Conservation (phyloP, 2,113 vertebrate genomes). For the Corvus moneduloides region DNA sequence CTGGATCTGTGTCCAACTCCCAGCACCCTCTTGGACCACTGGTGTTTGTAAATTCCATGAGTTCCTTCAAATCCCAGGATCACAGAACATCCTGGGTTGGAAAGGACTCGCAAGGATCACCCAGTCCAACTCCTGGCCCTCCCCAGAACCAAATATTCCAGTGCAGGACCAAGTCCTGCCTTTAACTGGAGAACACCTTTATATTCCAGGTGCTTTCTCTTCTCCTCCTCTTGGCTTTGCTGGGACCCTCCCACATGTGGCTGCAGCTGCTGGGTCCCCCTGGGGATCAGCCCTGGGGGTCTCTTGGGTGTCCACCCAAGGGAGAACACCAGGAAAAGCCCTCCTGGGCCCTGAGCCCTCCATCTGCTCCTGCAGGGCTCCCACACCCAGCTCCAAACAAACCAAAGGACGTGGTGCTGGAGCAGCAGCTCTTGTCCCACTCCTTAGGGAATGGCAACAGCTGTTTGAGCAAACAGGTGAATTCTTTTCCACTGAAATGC, state of each 20-base stretch:
- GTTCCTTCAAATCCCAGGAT: not conserved
- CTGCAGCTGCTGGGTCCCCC: not conserved
- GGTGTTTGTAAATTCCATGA: not conserved
- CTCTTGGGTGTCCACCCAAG: not conserved
- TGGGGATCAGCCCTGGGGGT: not conserved
- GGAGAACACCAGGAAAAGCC: not conserved
- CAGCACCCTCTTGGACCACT: too few relatives aligned
- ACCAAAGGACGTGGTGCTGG: rapidly evolving
- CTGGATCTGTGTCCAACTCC: not conserved
- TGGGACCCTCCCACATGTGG: rapidly evolving
- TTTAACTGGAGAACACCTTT: not conserved
- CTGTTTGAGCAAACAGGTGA: not conserved
- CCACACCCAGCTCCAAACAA: not conserved
- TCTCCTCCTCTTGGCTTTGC: not conserved
- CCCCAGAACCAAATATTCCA: not conserved
- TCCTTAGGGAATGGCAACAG: not conserved
- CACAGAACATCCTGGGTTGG: not conserved
- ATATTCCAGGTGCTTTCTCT: not conserved
- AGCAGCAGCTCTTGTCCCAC: not conserved
- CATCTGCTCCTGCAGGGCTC: not conserved
- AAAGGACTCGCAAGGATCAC: not conserved
- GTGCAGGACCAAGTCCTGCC: not conserved
- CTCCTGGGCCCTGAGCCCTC: not conserved
- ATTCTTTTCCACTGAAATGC: not conserved
- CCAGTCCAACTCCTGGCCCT: not conserved